Base-by-base conservation (phyloP, 2,888 invertebrate species). In the Caenorhabditis sulstoni region DNA sequence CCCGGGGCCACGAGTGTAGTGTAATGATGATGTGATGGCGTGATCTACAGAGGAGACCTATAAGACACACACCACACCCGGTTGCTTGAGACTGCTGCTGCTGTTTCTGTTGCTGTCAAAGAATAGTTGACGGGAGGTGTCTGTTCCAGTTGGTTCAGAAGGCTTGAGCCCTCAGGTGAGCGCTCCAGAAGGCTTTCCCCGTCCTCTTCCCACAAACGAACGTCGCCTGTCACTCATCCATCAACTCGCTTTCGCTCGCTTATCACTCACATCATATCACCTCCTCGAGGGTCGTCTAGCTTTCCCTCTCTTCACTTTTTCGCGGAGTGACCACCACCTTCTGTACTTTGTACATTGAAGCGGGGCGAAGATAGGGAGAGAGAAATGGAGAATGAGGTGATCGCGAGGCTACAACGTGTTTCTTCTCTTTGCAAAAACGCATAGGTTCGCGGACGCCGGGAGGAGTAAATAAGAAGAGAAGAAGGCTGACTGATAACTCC, bases 271-370 rank as follows among this genome's bases (percentile, higher is more conserved):
- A 59, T 61, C 68, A 29, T 29, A 29, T 29, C 29, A 29, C 29
- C 29, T 7, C n/a, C n/a, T n/a, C n/a, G n/a, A 7, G 29, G 29
- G 29, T 29, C 29, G 29, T 29, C 29, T 29, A 29, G 29, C 65
- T 58, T 44, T 35, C 11, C 12, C 58, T 58, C 29, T 44, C 58
- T 58, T 44, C 37, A 12, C 18, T 53, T 53, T 16, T 57, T 41
- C 53, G 44, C 44, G 59, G 58, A 70, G 62, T 70, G 70, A 62
- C 70, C 70, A 53, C 41, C 37, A 14, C 35, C 61, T 23, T 18
- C 29, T 65, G 74, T 66, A 74, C 65, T 74, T 66, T 74, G 74
- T 59, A 65, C 74, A 74, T 66, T 65, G 74, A 50, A 58, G 45
- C 57, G 58, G 12, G 18, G 29, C n/a, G n/a, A n/a, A n/a, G n/a